Evolutionary conservation across 2,888 invertebrate genomes (phyloP).

Genomic region (Belgica antarctica): DNA sequence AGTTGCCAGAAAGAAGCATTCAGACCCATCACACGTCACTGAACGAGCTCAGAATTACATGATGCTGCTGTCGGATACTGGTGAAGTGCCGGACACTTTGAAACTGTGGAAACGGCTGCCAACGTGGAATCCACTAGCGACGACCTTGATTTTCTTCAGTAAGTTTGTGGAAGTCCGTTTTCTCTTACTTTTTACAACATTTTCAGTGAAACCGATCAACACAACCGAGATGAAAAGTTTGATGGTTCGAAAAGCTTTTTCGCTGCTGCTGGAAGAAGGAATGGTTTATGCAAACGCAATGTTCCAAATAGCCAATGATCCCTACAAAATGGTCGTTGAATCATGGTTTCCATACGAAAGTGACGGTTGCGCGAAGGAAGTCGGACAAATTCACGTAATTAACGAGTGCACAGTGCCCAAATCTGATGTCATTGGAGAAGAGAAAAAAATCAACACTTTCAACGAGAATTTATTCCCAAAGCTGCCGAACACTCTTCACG

Average conservation of each 20-base stretch:
- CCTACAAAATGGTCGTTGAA: constrained; percentile 44
- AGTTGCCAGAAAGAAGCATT: constrained; percentile 11
- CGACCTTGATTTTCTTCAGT: too few species aligned
- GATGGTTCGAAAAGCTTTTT: constrained; percentile 38
- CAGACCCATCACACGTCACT: neutral
- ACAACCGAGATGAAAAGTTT: too few species aligned
- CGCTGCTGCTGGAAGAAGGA: constrained; percentile 49
- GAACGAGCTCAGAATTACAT: constrained; percentile 53
- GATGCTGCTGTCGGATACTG: constrained; percentile 49
- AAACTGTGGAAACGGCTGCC: constrained; percentile 49
- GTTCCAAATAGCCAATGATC: constrained; percentile 48
- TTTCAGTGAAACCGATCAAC: too few species aligned
- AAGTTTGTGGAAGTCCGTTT: too few species aligned
- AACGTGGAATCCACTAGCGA: constrained; percentile 54
- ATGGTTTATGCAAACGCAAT: constrained; percentile 53
- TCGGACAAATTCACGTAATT: constrained; percentile 45
- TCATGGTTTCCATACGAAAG: constrained; percentile 53
- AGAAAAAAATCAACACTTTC: neutral
- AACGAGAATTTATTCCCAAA: constrained; percentile 46
- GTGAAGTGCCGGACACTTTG: constrained; percentile 50
- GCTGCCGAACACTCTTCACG: constrained; percentile 51
- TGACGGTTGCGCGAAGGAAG: constrained; percentile 51
- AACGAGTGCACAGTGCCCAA: constrained; percentile 50
- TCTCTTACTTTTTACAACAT: too few species aligned
- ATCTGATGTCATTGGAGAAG: neutral